These are phyloP conservation scores for Eleutherodactylus coqui DNA, from an alignment of 2,797 vertebrate genomes.

Conservation along the genomic window DNA sequence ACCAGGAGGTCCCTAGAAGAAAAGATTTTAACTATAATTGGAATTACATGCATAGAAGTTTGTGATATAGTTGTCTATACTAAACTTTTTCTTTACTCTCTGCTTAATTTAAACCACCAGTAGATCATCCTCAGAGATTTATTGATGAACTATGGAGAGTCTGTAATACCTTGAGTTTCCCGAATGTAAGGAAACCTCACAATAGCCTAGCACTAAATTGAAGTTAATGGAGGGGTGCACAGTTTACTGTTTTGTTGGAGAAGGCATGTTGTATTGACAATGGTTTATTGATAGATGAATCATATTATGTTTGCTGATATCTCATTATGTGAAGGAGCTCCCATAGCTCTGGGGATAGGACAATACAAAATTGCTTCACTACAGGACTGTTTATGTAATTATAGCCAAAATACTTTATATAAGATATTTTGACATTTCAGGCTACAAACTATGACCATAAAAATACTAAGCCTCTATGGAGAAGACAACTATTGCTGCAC, in stretches of 20 bases:
- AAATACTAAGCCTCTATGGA: neutral
- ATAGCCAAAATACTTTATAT: too few relatives aligned
- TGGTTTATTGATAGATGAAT: neutral
- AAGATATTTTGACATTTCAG: neutral
- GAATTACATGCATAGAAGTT: neutral
- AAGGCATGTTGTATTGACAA: neutral
- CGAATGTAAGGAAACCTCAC: neutral
- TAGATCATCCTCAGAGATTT: too few relatives aligned
- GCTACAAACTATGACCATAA: neutral
- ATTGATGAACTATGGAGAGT: neutral
- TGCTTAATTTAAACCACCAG: too few relatives aligned
- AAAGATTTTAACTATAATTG: neutral
- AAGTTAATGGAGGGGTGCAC: neutral
- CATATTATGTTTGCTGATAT: too few relatives aligned
- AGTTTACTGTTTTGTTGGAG: neutral
- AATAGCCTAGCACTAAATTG: neutral
- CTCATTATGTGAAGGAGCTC: too few relatives aligned
- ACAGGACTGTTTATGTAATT: neutral
- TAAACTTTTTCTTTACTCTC: neutral
- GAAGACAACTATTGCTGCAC: neutral
- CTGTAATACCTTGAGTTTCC: neutral
- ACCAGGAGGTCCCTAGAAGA: slow-evolving; percentile 89
- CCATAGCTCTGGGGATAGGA: neutral
- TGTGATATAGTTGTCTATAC: neutral
- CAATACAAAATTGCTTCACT: neutral